A percentile compares a stretch with the other conserved stretches of the same genome.
Conservation (phyloP, 2,113 vertebrate species). For the Tenrec ecaudatus region DNA sequence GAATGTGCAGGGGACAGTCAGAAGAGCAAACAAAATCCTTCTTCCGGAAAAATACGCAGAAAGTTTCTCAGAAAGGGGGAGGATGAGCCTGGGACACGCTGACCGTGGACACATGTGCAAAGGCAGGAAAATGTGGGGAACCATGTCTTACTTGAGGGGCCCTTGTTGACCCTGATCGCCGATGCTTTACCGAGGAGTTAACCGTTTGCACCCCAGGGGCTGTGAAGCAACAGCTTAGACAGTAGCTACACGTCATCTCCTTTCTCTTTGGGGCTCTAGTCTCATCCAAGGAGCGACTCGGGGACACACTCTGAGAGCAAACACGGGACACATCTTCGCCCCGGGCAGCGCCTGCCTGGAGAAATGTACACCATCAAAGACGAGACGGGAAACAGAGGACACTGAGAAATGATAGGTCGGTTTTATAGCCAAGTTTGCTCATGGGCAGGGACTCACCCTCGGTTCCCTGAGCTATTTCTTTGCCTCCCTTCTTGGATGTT, state of each 20-base stretch:
- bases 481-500: constrained; percentile 75
- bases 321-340: constrained; percentile 4
- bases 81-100: not conserved
- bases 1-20: not conserved
- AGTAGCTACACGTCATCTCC: not conserved
- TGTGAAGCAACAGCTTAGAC: not conserved
- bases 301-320: constrained; percentile 6
- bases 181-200: not conserved
- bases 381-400: constrained; percentile 70
- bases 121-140: not conserved
- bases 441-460: constrained; percentile 62
- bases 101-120: not conserved
- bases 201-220: not conserved
- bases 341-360: not conserved
- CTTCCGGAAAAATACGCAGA: not conserved
- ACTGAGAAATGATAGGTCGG: constrained; percentile 60
- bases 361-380: constrained; percentile 65
- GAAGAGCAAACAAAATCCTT: not conserved
- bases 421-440: constrained; percentile 75
- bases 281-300: constrained; percentile 26
- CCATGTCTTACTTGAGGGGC: not conserved
- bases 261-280: constrained; percentile 39
- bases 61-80: not conserved
- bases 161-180: not conserved
- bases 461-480: constrained; percentile 48